Percentiles rank a stretch among this genome's conserved stretches.
Evolutionary conservation across 1,140 invertebrate genomes (phyloP).

Genomic region (Euborellia annulipes): DNA sequence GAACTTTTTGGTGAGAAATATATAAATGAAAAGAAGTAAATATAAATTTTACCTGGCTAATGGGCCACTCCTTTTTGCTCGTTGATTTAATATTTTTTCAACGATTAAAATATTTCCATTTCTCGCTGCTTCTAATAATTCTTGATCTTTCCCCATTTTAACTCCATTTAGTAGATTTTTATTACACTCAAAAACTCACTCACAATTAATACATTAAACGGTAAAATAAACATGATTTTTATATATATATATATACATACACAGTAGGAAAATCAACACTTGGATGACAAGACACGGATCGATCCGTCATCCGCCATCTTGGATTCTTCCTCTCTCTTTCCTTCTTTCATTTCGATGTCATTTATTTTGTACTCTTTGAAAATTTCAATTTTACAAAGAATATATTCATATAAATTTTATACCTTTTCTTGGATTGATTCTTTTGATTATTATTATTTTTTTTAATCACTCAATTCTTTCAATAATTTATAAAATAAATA

Average conservation of each 20-base stretch:
- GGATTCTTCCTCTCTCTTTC: conserved; percentile 1
- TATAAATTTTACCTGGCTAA: conserved; percentile 57
- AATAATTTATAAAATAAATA: too few relatives aligned
- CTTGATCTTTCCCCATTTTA: conserved; percentile 90
- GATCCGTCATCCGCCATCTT: background rate
- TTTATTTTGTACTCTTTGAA: too few relatives aligned
- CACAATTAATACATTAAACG: too few relatives aligned
- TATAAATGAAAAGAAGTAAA: conserved; percentile 23
- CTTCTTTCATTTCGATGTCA: conserved; percentile 2
- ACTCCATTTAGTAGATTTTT: conserved; percentile 36
- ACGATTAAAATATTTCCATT: conserved; percentile 76
- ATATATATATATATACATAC: background rate
- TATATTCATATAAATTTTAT: too few relatives aligned
- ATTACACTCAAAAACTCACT: conserved; percentile 28
- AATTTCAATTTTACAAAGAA: too few relatives aligned
- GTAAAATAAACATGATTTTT: too few relatives aligned
- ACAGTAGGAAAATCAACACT: background rate
- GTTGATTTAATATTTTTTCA: conserved; percentile 77
- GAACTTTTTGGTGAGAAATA: too few relatives aligned
- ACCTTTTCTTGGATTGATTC: too few relatives aligned
- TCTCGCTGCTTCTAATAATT: conserved; percentile 85
- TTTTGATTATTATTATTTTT: too few relatives aligned
- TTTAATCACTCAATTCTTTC: too few relatives aligned
- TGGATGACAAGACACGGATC: conserved; percentile 3
- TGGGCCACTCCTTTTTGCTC: conserved; percentile 81